Evolutionary conservation across 2,797 vertebrate genomes (phyloP).

Genomic region (Anguilla obscura): DNA sequence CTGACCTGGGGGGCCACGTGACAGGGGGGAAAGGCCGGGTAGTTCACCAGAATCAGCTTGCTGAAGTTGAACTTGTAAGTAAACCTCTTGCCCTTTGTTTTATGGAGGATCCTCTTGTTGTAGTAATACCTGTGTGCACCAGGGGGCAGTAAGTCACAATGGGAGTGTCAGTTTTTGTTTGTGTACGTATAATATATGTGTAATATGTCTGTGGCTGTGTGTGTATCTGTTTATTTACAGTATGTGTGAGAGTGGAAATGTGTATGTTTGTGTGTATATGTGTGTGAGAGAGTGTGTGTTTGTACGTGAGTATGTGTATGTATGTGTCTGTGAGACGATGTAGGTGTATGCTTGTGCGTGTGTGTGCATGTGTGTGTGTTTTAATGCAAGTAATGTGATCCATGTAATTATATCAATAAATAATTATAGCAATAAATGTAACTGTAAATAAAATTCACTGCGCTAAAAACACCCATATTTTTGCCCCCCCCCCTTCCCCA

Average conservation of each 20-base stretch:
- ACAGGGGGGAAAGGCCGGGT: conserved; percentile 56
- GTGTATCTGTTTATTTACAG: background rate
- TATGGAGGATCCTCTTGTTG: conserved; percentile 79
- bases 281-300: too few relatives aligned
- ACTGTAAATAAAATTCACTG: too few relatives aligned
- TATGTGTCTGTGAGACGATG: too few relatives aligned
- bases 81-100: conserved; percentile 80
- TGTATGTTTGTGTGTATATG: too few relatives aligned
- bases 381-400: background rate
- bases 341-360: background rate
- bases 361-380: background rate
- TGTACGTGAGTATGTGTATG: background rate
- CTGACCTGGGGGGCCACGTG: conserved; percentile 57
- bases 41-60: conserved; percentile 76
- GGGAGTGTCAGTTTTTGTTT: background rate
- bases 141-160: background rate
- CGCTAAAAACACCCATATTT: too few relatives aligned
- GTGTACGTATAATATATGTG: background rate
- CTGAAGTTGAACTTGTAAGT: conserved; percentile 83
- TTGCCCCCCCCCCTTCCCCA: too few relatives aligned
- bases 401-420: background rate
- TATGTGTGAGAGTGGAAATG: too few relatives aligned
- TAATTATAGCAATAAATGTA: background rate
- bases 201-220: background rate
- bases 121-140: conserved; percentile 75